Conservation (phyloP, 2,888 invertebrate genomes). For the Drosophila stalkeri region DNA sequence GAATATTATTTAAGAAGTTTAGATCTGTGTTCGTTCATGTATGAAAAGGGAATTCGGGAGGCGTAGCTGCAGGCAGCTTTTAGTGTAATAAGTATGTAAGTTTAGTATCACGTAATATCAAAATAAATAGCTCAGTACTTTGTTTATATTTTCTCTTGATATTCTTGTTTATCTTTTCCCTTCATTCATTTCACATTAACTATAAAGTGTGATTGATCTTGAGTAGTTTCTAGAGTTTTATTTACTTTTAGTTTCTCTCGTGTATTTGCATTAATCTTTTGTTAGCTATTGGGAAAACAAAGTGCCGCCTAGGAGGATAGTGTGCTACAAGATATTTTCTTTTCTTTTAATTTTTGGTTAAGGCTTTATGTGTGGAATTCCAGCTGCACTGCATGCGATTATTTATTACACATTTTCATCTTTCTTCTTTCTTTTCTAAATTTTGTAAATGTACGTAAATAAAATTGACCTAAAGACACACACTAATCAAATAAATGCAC, state of each 20-base stretch:
- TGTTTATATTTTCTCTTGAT: constrained; percentile 47
- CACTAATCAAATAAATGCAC: constrained; percentile 65
- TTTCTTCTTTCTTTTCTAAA: constrained; percentile 20
- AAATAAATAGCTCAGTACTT: constrained; percentile 77
- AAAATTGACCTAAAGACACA: constrained; percentile 64
- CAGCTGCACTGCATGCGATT: constrained; percentile 45
- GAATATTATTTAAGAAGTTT: constrained; percentile 9
- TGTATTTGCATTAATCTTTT: not conserved
- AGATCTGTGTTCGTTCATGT: constrained; percentile 16
- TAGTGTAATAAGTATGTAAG: constrained; percentile 57
- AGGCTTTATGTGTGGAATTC: constrained; percentile 58
- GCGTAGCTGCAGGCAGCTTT: constrained; percentile 69
- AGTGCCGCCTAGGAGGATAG: constrained; percentile 36
- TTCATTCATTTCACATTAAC: constrained; percentile 37
- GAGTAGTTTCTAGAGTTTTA: constrained; percentile 32
- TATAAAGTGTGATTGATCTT: constrained; percentile 54
- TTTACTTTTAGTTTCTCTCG: not conserved
- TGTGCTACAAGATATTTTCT: constrained; percentile 23
- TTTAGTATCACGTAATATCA: constrained; percentile 81
- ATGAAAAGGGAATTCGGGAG: constrained; percentile 36
- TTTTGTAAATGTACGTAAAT: constrained; percentile 52
- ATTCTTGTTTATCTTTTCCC: constrained; percentile 16
- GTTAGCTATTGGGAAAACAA: constrained; percentile 46
- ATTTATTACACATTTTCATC: not conserved
- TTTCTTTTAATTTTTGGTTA: constrained; percentile 33